These are phyloP conservation scores for Rhadinocentrus ornatus DNA, from an alignment of 2,797 vertebrate species.

Conservation along the genomic window DNA sequence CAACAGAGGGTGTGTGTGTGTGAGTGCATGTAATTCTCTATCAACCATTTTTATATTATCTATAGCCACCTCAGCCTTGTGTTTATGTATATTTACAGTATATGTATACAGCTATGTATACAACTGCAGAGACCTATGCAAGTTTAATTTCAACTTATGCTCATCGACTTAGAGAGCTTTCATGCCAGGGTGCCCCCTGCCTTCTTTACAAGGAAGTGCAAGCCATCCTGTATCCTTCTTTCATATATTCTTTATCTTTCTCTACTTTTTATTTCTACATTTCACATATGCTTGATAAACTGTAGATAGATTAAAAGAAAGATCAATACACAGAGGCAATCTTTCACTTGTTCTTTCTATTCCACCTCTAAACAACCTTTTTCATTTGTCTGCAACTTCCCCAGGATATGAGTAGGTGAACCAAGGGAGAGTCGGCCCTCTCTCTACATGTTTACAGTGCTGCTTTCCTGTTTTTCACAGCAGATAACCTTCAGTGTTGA, in stretches of 20 bases:
- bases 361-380: constrained; percentile 12
- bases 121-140: constrained; percentile 46
- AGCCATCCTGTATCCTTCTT: background rate
- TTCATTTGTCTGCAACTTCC: constrained; percentile 42
- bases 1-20: constrained; percentile 25
- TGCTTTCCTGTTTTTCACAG: constrained; percentile 60
- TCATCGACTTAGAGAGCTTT: constrained; percentile 42
- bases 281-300: constrained; percentile 9
- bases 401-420: constrained; percentile 45
- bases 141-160: constrained; percentile 58
- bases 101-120: constrained; percentile 43
- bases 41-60: constrained; percentile 40
- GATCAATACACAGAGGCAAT: constrained; percentile 4
- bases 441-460: constrained; percentile 28
- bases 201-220: constrained; percentile 51
- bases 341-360: constrained; percentile 3
- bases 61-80: constrained; percentile 13
- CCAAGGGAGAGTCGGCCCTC: constrained; percentile 14
- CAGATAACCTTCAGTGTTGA: constrained; percentile 33
- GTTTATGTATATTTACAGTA: constrained; percentile 31
- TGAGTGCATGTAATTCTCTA: constrained; percentile 16
- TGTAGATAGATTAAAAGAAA: constrained; percentile 1
- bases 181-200: constrained; percentile 82
- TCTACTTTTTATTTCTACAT: background rate
- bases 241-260: background rate